These are phyloP conservation scores for Ariolimax columbianus DNA, from an alignment of 2,888 invertebrate species.

Conservation along the genomic window DNA sequence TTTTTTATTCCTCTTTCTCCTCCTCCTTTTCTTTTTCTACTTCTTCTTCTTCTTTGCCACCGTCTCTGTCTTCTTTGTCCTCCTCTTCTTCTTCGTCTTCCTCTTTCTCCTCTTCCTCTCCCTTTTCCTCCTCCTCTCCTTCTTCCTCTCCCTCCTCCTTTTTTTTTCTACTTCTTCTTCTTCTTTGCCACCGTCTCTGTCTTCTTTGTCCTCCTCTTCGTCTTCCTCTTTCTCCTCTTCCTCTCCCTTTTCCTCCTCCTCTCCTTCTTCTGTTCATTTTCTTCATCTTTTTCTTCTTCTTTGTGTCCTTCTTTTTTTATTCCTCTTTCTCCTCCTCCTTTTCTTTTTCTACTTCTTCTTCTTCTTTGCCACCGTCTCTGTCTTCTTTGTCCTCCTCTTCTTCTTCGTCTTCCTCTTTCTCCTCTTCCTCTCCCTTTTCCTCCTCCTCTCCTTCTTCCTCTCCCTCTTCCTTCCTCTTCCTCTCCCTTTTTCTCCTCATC, in stretches of 20 bases:
- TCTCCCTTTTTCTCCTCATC: not conserved
- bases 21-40: no score
- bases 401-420: no score
- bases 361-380: slow-evolving; percentile 29
- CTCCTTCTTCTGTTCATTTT: slow-evolving; percentile 25
- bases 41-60: slow-evolving; percentile 31
- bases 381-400: not conserved
- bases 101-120: slow-evolving; percentile 29
- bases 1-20: no score
- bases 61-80: slow-evolving; percentile 33
- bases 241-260: slow-evolving; percentile 20
- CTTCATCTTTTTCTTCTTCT: no score
- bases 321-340: no score
- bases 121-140: not conserved
- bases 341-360: no score
- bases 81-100: no score
- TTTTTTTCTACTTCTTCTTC: no score
- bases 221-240: slow-evolving; percentile 37
- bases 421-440: not conserved
- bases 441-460: slow-evolving; percentile 1
- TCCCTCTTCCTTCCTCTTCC: not conserved
- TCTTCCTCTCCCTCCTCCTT: slow-evolving; percentile 8
- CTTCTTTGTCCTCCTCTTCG: no score
- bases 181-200: not conserved
- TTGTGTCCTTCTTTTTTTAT: no score